Percentiles rank a stretch among this genome's conserved stretches.
phyloP scores from a whole-genome alignment of 1,140 invertebrate genomes.

The Drosophila seguyi region DNA sequence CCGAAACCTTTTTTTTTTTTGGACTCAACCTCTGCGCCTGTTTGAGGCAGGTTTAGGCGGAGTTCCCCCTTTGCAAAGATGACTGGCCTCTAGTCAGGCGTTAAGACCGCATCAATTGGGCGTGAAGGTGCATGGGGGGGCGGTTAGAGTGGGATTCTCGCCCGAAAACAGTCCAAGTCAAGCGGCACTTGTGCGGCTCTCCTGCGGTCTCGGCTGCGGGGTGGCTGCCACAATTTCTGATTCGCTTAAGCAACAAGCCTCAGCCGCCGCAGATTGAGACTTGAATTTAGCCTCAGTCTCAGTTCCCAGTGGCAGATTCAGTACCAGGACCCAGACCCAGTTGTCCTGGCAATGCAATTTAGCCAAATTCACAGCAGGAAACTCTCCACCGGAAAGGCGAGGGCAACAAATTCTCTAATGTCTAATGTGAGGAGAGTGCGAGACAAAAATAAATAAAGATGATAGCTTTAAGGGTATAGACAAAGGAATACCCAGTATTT shows the following conservation, averaged over 20 bases:
- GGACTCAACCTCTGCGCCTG: conserved; percentile 3
- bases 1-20: conserved; percentile 60
- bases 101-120: conserved; percentile 83
- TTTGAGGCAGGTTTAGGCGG: conserved; percentile 47
- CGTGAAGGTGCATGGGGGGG: conserved; percentile 57
- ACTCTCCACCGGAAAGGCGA: conserved; percentile 43
- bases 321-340: conserved; percentile 4
- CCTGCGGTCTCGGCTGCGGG: conserved; percentile 49
- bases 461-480: neutral
- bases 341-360: conserved; percentile 67
- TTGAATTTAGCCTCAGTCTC: conserved; percentile 4
- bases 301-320: neutral
- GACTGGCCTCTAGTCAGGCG: conserved; percentile 65
- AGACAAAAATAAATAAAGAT: conserved; percentile 18
- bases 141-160: neutral
- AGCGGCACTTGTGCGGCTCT: conserved; percentile 73
- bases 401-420: conserved; percentile 61
- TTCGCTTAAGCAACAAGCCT: conserved; percentile 61
- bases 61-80: conserved; percentile 2
- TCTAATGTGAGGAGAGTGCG: conserved; percentile 20
- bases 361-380: conserved; percentile 78
- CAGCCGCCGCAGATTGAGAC: conserved; percentile 21
- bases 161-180: conserved; percentile 32
- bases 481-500: neutral
- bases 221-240: conserved; percentile 74